Evolutionary conservation across 2,113 vertebrate species (phyloP).

Genomic region (Columba janthina): DNA sequence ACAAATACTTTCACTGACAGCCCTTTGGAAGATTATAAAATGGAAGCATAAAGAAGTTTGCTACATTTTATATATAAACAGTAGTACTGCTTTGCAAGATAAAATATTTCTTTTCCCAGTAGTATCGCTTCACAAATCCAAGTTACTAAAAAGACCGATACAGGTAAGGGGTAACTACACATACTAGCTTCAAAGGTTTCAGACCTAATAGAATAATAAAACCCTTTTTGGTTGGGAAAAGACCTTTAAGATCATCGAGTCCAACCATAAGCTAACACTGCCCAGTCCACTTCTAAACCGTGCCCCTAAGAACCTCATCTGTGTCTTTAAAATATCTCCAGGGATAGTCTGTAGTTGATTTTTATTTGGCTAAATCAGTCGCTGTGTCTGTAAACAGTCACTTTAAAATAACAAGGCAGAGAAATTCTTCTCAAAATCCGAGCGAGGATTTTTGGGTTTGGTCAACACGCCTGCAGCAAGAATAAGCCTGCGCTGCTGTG

Average conservation of each 20-base stretch:
- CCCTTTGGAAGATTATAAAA: not conserved
- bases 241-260: too few relatives aligned
- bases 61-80: not conserved
- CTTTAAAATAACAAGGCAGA: not conserved
- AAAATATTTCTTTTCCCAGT: not conserved
- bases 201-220: not conserved
- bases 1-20: not conserved
- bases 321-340: too few relatives aligned
- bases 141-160: not conserved
- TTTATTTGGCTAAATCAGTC: not conserved
- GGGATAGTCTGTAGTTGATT: not conserved
- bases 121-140: not conserved
- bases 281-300: too few relatives aligned
- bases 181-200: not conserved
- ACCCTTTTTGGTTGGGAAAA: too few relatives aligned
- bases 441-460: not conserved
- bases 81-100: not conserved
- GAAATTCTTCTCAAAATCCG: not conserved
- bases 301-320: too few relatives aligned
- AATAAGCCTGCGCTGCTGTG: not conserved
- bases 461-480: not conserved
- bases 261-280: too few relatives aligned
- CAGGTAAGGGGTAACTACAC: not conserved
- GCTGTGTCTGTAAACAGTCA: not conserved
- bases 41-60: not conserved